These are phyloP conservation scores for Drosophila rellima DNA, from an alignment of 2,888 invertebrate species.

Conservation along the genomic window DNA sequence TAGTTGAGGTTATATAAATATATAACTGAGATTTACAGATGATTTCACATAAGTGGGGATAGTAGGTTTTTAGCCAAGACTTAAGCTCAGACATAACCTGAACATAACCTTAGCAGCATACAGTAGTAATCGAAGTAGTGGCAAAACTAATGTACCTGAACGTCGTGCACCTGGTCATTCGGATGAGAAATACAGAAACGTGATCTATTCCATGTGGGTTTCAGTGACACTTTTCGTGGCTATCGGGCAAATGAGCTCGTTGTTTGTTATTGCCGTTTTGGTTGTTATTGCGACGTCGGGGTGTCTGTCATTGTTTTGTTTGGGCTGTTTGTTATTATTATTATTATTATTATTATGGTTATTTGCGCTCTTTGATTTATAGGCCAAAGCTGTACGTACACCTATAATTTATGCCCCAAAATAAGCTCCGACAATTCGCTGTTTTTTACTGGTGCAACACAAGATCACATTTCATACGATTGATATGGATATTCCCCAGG, in stretches of 20 bases:
- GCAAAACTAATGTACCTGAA: slow-evolving; percentile 13
- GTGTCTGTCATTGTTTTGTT: slow-evolving; percentile 47
- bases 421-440: slow-evolving; percentile 17
- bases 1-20: no score
- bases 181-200: slow-evolving; percentile 74
- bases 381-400: slow-evolving; percentile 28
- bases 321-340: slow-evolving; percentile 35
- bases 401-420: slow-evolving; percentile 36
- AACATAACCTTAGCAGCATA: background rate
- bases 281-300: slow-evolving; percentile 30
- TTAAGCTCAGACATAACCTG: background rate
- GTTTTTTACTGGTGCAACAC: slow-evolving; percentile 6
- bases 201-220: slow-evolving; percentile 69
- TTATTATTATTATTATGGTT: slow-evolving; percentile 18
- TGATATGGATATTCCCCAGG: slow-evolving; percentile 11
- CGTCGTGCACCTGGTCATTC: slow-evolving; percentile 4
- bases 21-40: no score
- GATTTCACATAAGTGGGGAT: no score
- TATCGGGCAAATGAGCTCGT: slow-evolving; percentile 57
- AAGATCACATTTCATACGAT: slow-evolving; percentile 27
- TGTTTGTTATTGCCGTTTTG: slow-evolving; percentile 38
- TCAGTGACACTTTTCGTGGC: slow-evolving; percentile 56
- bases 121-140: background rate
- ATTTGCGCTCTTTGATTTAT: slow-evolving; percentile 39
- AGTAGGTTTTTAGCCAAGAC: no score